Evolutionary conservation across 2,797 vertebrate species (phyloP).

Genomic region (Calcarius lapponicus): DNA sequence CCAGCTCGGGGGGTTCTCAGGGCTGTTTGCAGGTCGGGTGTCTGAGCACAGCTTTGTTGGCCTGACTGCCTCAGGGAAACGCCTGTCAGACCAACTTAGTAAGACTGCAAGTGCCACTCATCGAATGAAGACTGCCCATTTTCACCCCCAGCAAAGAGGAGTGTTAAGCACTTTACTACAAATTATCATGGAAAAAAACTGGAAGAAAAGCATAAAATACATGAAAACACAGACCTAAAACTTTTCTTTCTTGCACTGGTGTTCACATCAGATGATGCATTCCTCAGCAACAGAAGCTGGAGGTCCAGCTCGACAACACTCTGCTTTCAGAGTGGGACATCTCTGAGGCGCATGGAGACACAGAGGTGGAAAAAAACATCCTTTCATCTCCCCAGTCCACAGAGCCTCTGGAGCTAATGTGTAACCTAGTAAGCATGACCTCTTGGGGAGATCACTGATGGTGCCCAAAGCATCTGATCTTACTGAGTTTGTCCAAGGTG

Average conservation of each 20-base stretch:
- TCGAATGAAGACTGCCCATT: neutral
- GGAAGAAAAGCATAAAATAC: neutral
- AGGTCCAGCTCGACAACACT: neutral
- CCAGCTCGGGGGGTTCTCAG: neutral
- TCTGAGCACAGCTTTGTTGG: constrained; percentile 41
- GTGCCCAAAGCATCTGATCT: neutral
- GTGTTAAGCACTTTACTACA: neutral
- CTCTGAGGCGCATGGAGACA: neutral
- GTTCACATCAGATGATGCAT: neutral
- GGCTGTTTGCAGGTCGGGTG: neutral
- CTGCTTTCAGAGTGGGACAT: neutral
- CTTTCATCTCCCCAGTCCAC: neutral
- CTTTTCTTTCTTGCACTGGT: neutral
- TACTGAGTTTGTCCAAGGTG: neutral
- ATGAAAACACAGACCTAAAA: neutral
- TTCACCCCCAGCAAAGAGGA: neutral
- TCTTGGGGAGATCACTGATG: neutral
- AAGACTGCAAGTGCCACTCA: neutral
- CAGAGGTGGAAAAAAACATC: neutral
- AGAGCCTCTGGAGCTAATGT: neutral
- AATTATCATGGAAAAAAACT: neutral
- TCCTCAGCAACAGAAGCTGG: neutral
- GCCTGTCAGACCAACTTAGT: constrained; percentile 33
- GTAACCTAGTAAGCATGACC: neutral
- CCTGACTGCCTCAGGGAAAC: neutral